Evolutionary conservation across 2,888 invertebrate species (phyloP), one percentile per base, ranked within the genome.

Genomic region (Epinotia bilunana): DNA sequence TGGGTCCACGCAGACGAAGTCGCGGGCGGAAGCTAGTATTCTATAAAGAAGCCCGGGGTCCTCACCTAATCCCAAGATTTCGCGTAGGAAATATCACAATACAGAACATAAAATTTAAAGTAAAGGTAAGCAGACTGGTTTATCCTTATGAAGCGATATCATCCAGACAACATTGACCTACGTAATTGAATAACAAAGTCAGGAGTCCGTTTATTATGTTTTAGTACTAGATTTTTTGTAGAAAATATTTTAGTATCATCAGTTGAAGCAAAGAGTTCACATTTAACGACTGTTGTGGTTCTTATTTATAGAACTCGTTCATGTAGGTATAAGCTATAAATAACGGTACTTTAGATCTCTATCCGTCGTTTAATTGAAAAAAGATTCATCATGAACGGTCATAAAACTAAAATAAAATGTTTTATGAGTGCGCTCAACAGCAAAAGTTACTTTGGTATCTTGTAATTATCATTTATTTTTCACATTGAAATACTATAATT

Each of bases 371-470:
- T 43, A 46, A 43, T 68, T 58, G n/a, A 69, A 46, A 43, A 46
- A n/a, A 28, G n/a, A 69, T 60, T 28, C 16, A 60, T 68, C 43
- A 11, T 5, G 61, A 69, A 46, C 57, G 60, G 33, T 69, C 58
- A 46, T 69, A 46, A 69, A 69, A 69, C 28, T 60, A 69, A 60
- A 60, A 69, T 69, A 23, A 23, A 20, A 68, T 68, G 12, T 60
- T 69, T 60, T 46, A 60, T 69, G 69, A 60, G n/a, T 58, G n/a
- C 46, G 6, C 23, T 43, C 43, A 18, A 28, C 20, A 69, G 7
- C 39, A 39, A 39, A 9, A 39, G 39, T 39, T 39, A 39, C 9
- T 39, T 39, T 39, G 9, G 39, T 39, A 39, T 39, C 1, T 39
- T 39, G 39, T 39, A 33, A 28, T 0, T 33, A 7, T 33, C 33